phyloP scores from a whole-genome alignment of 1,140 invertebrate genomes.

The Calosoma granatense region DNA sequence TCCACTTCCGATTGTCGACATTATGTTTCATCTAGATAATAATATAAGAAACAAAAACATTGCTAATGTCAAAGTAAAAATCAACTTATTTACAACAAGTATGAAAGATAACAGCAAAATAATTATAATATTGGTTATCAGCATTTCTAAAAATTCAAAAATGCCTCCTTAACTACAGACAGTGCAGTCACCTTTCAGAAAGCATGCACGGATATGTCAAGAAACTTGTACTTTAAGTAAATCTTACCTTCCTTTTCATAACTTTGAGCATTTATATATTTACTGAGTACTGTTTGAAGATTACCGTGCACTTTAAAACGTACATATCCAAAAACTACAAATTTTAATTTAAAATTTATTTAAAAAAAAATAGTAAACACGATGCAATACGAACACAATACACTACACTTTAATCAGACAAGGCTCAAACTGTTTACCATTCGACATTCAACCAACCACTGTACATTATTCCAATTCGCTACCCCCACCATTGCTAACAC shows the following conservation, averaged over 20 bases:
- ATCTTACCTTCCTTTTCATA: conserved; percentile 5
- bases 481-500: neutral
- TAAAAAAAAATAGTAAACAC: conserved; percentile 1
- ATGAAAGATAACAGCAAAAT: too few species aligned
- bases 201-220: neutral
- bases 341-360: neutral
- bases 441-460: neutral
- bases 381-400: neutral
- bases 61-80: too few species aligned
- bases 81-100: too few species aligned
- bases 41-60: conserved; percentile 15
- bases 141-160: too few species aligned
- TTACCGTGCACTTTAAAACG: neutral
- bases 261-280: neutral
- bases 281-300: neutral
- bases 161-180: neutral
- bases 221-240: neutral
- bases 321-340: neutral
- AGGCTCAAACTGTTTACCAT: conserved; percentile 3
- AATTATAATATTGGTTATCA: too few species aligned
- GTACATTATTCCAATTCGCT: neutral
- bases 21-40: conserved; percentile 40
- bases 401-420: neutral
- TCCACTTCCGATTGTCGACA: conserved; percentile 44
- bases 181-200: conserved; percentile 7